Evolutionary conservation across 2,888 invertebrate genomes (phyloP), one percentile per base, ranked within the genome.

Genomic region (Dysmachus trigonus): DNA sequence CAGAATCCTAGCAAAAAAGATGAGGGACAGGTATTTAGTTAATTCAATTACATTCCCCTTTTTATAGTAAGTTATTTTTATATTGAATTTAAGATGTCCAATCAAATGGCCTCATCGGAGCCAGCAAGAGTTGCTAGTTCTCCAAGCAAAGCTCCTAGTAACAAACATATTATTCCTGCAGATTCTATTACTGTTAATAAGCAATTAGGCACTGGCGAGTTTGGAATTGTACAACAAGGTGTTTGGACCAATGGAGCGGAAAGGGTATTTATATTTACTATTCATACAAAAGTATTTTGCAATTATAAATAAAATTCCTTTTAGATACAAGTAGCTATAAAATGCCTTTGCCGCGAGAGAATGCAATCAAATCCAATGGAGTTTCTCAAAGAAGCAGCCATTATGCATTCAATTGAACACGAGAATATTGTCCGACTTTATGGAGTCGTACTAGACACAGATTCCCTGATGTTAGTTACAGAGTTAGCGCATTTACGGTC

Each of bases 371-470:
- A 98, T 92, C 98, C 98, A 0, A 96, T 98, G 88, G 98, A 99
- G 92, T 99, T 99, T 93, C 93, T 99, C 81, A 99, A 99, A 92
- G 99, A 99, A 92, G 99, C 99, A 0, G 98, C 98, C 13, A 98
- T 99, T 88, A 99, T 99, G 99, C 98, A 99, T 92, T 96, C 97
- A 88, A 98, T 99, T 89, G 98, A 98, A 91, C 98, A 99, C 91
- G 97, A 98, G 87, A 97, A 98, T 91, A 98, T 99, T 89, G 99
- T 99, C 3, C 94, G 98, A n/a, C 93, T 99, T 86, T 99, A 98
- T 91, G 99, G 99, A 2, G 99, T 99, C 18, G 99, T 99, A 3
- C 93, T 99, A 86, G 98, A 98, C 90, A 95, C 98, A 79, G 97
- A 97, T 90, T 95, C 96, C 1, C 92, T 98, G 87, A 98, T 94